Percentiles rank a stretch among this genome's conserved stretches.
These are phyloP conservation scores for Linurgus olivaceus DNA, from an alignment of 2,797 vertebrate genomes.

Conservation along the genomic window DNA sequence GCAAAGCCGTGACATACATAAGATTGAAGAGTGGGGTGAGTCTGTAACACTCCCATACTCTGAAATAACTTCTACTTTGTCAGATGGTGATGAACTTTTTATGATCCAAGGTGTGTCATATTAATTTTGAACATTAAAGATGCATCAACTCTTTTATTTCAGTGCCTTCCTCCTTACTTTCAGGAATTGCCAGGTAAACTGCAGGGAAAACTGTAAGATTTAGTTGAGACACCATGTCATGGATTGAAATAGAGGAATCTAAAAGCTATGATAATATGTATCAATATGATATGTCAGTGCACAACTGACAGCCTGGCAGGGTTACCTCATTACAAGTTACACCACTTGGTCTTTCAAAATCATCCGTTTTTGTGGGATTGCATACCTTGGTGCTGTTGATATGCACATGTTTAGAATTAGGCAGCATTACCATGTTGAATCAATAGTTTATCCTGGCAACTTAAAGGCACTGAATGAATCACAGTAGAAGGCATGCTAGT, in stretches of 20 bases:
- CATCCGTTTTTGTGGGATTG: background rate
- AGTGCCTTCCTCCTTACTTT: background rate
- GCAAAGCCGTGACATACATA: background rate
- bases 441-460: conserved; percentile 12
- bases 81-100: background rate
- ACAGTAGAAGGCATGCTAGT: background rate
- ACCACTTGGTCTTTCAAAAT: conserved; percentile 25
- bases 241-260: background rate
- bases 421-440: conserved; percentile 1
- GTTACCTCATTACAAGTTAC: background rate
- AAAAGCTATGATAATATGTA: background rate
- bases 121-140: conserved; percentile 8
- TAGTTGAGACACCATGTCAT: background rate
- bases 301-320: background rate
- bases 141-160: background rate
- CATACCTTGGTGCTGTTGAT: background rate
- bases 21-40: background rate
- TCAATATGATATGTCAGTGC: background rate
- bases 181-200: background rate
- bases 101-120: background rate
- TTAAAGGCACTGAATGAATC: conserved; percentile 2
- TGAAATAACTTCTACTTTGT: background rate
- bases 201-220: background rate
- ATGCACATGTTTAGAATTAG: background rate
- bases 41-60: background rate